Evolutionary conservation across 2,888 invertebrate genomes (phyloP), one percentile per base, ranked within the genome.

Genomic region (Ectemnius continuus): DNA sequence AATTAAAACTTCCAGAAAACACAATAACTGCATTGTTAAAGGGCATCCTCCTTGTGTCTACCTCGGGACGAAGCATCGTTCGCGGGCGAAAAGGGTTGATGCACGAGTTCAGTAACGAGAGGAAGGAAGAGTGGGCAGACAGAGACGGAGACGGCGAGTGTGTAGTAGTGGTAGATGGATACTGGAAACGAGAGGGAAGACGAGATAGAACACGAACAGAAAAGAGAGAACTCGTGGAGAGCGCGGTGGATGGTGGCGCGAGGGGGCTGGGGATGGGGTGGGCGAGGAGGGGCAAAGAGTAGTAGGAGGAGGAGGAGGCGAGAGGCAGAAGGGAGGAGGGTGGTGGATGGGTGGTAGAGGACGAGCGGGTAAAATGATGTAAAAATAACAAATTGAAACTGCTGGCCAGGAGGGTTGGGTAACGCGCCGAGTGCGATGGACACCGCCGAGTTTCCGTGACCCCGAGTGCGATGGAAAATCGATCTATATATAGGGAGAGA

Each of bases 361-460:
- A 79, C 75, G 48, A 80, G 79, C 80, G 76, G 84, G 85, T 66
- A 85, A 88, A 88, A 88, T 87, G 86, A 88, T 88, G 87, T 87
- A 88, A 87, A 87, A 88, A 84, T 87, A 89, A 88, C 85, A 85
- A 88, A 88, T 89, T 88, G 86, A 88, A 88, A 88, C 85, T 83
- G 86, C 85, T 83, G 85, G 84, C 82, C 80, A 76, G 82, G 82
- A 81, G 83, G 82, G 82, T 78, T 78, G 86, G 80, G 79, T 78
- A 78, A 75, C 79, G 36, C 36, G 75, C 69, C 66, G 63, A 67
- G 63, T 16, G 72, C 23, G 67, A 84, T 59, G 57, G 67, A 70
- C 20, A 13, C 16, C 58, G 13, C 47, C 56, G 61, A 69, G 69
- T 61, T 65, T 47, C 28, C 20, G 1, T 59, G 47, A 20, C 20